These are phyloP conservation scores for Laticauda laticaudata DNA, from an alignment of 2,113 vertebrate genomes.

Conservation along the genomic window DNA sequence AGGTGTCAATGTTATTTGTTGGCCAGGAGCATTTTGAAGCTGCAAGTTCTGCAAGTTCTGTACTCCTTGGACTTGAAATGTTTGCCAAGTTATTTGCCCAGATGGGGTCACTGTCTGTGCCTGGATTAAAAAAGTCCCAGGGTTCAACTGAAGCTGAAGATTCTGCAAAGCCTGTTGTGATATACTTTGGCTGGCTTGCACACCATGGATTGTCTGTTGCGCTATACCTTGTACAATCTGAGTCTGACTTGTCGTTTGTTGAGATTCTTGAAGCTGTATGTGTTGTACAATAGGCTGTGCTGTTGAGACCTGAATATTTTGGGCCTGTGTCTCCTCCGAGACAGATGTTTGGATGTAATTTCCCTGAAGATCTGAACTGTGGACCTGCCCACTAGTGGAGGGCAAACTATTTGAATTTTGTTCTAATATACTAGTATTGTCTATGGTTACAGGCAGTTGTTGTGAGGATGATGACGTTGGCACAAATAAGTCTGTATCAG, in stretches of 20 bases:
- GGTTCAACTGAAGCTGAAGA: constrained; percentile 94
- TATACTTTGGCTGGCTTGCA: constrained; percentile 82
- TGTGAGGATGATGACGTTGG: constrained; percentile 93
- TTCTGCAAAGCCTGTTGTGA: constrained; percentile 88
- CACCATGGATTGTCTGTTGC: constrained; percentile 82
- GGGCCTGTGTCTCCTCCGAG: constrained; percentile 86
- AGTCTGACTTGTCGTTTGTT: constrained; percentile 86
- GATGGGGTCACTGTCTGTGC: constrained; percentile 96
- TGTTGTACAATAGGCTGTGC: constrained; percentile 86
- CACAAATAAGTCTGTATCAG: constrained; percentile 93
- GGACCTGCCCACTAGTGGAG: constrained; percentile 78
- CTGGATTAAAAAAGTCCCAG: constrained; percentile 97
- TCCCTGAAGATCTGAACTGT: constrained; percentile 88
- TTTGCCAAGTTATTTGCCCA: constrained; percentile 99
- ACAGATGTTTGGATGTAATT: constrained; percentile 84
- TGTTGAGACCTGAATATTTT: constrained; percentile 86
- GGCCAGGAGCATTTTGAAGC: constrained; percentile 90
- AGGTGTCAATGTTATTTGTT: constrained; percentile 96
- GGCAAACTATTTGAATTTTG: constrained; percentile 83
- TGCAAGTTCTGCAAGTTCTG: constrained; percentile 98
- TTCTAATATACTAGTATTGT: constrained; percentile 86
- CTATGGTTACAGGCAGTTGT: constrained; percentile 85
- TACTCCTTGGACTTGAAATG: constrained; percentile 98
- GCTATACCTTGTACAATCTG: constrained; percentile 92
- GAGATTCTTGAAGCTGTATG: constrained; percentile 92